phyloP scores from a whole-genome alignment of 2,888 invertebrate species.

The Phalera bucephala region DNA sequence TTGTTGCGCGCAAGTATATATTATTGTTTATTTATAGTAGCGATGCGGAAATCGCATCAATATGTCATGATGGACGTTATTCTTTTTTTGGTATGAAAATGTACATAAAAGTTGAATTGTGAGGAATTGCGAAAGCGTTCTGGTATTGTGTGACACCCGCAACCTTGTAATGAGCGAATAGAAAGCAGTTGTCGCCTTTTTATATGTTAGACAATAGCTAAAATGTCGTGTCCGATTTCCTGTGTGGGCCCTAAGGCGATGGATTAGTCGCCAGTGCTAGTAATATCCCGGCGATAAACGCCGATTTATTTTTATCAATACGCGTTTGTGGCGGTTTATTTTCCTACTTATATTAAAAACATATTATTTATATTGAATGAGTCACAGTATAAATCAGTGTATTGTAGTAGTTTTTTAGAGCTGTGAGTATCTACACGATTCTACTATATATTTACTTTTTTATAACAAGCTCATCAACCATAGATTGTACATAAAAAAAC shows the following conservation, averaged over 20 bases:
- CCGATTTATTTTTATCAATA: constrained; percentile 11
- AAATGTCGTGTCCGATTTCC: constrained; percentile 55
- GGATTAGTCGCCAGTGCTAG: constrained; percentile 11
- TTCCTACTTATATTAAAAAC: background rate
- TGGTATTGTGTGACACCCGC: constrained; percentile 68
- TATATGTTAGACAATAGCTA: constrained; percentile 63
- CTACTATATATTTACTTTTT: no score
- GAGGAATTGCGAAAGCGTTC: constrained; percentile 70
- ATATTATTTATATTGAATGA: background rate
- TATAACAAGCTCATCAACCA: no score
- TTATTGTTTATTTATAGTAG: constrained; percentile 76
- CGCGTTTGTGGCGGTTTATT: constrained; percentile 3
- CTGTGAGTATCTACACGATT: no score
- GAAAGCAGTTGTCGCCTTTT: constrained; percentile 67
- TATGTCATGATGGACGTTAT: constrained; percentile 69
- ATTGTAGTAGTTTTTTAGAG: no score
- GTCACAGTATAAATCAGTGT: background rate
- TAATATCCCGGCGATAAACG: constrained; percentile 11
- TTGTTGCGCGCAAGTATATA: constrained; percentile 58
- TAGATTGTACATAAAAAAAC: no score
- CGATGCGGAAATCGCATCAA: constrained; percentile 71
- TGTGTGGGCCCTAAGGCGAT: constrained; percentile 33
- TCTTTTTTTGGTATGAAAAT: constrained; percentile 69
- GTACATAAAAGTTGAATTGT: constrained; percentile 64
- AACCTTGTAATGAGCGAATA: constrained; percentile 72